These are phyloP conservation scores for Clarias macrocephalus DNA, from an alignment of 2,113 vertebrate species.

Conservation along the genomic window DNA sequence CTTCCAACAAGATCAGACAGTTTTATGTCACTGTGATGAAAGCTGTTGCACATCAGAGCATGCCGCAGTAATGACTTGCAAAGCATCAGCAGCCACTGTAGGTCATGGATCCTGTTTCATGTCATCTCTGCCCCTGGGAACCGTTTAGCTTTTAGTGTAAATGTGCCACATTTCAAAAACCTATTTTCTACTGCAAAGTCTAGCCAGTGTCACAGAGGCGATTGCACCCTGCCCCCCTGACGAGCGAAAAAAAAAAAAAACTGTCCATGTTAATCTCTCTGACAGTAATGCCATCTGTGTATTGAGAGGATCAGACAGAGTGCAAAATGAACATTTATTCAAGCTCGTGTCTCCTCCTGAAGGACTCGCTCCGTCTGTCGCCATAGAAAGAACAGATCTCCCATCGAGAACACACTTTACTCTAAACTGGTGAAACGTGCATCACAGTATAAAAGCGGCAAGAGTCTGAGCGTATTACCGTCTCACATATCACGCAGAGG, in stretches of 20 bases:
- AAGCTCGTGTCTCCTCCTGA: conserved; percentile 16
- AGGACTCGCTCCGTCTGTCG: not conserved
- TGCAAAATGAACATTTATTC: conserved; percentile 42
- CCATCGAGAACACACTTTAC: not conserved
- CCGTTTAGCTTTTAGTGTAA: conserved; percentile 12
- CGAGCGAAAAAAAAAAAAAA: conserved; percentile 21
- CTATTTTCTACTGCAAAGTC: conserved; percentile 3
- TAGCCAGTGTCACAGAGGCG: conserved; percentile 24
- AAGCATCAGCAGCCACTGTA: conserved; percentile 15
- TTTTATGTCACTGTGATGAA: conserved; percentile 14
- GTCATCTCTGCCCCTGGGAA: conserved; percentile 13
- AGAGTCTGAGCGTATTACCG: conserved; percentile 6
- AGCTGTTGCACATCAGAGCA: conserved; percentile 31
- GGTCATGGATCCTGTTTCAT: conserved; percentile 8
- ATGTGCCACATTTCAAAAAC: conserved; percentile 24
- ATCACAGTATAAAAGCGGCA: conserved; percentile 10
- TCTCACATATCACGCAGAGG: not conserved
- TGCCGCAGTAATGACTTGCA: not conserved
- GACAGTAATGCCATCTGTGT: conserved; percentile 44
- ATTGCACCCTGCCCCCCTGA: not conserved
- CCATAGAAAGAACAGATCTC: not conserved
- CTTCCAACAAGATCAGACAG: not conserved
- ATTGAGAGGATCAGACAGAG: conserved; percentile 25
- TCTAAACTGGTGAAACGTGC: conserved; percentile 1
- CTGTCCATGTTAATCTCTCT: conserved; percentile 39